phyloP scores from a whole-genome alignment of 2,113 vertebrate species.

The Neotoma lepida region DNA sequence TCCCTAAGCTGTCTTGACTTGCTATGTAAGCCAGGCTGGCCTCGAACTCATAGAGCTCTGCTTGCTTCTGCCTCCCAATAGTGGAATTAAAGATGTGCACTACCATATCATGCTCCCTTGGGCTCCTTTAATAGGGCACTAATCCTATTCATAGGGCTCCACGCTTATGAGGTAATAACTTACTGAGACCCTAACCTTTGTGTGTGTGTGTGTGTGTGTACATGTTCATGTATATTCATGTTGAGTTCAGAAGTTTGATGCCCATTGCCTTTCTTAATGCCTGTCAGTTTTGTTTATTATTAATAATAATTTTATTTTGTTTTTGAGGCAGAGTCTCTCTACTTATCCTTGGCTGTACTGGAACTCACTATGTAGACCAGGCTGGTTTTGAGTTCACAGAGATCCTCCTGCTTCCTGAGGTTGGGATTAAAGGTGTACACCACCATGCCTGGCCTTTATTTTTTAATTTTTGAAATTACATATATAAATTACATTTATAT shows the following conservation, averaged over 20 bases:
- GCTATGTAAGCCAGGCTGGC: neutral
- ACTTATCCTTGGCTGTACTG: neutral
- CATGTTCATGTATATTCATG: neutral
- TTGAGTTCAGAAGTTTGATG: neutral
- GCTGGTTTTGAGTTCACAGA: neutral
- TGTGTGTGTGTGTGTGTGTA: neutral
- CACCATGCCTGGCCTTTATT: neutral
- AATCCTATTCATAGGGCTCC: neutral
- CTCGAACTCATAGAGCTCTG: neutral
- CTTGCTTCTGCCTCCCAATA: neutral
- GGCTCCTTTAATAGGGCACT: neutral
- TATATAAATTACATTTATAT: neutral
- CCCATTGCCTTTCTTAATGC: neutral
- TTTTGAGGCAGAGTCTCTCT: neutral
- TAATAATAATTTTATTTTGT: neutral
- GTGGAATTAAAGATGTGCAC: neutral
- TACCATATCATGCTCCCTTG: neutral
- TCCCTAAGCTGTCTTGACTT: neutral
- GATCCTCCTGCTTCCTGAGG: neutral
- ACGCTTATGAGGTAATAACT: neutral
- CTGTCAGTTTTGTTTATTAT: neutral
- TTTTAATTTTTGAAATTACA: neutral
- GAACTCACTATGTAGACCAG: neutral
- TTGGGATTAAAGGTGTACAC: neutral
- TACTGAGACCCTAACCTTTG: no score